A percentile compares a stretch with the other conserved stretches of the same genome.
Evolutionary conservation across 2,113 vertebrate species (phyloP).

Genomic region (Maccullochella peelii): DNA sequence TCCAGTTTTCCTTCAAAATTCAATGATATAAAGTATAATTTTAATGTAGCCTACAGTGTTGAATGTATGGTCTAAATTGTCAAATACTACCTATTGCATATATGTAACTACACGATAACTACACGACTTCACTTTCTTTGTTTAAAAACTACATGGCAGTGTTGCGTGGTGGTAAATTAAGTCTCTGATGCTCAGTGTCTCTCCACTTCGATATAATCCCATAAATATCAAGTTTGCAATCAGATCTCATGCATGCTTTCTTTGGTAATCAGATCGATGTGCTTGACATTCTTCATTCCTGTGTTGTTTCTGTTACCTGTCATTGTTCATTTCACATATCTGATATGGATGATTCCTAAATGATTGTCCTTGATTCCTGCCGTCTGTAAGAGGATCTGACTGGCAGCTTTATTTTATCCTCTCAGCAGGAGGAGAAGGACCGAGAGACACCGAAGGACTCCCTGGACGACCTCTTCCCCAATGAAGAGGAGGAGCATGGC

Average conservation of each 20-base stretch:
- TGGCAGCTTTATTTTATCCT: slow-evolving; percentile 10
- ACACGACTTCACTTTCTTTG: not conserved
- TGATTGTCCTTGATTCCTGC: not conserved
- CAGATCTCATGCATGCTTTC: not conserved
- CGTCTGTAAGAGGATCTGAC: slow-evolving; percentile 29
- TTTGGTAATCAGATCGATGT: not conserved
- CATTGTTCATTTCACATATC: slow-evolving; percentile 3
- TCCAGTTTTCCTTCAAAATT: too few species aligned
- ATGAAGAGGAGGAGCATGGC: slow-evolving; percentile 92
- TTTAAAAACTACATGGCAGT: not conserved
- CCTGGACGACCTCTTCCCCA: slow-evolving; percentile 97
- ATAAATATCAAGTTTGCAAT: not conserved
- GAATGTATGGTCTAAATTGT: not conserved
- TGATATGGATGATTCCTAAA: not conserved
- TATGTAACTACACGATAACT: not conserved
- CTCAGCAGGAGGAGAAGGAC: slow-evolving; percentile 94
- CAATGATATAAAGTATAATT: too few species aligned
- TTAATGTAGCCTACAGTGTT: not conserved
- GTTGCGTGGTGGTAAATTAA: not conserved
- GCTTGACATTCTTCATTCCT: not conserved
- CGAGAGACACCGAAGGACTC: slow-evolving; percentile 92
- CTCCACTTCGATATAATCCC: not conserved
- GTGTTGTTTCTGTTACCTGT: not conserved
- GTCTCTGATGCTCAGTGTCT: not conserved
- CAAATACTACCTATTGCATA: not conserved